Base-by-base conservation (phyloP, 2,888 invertebrate genomes). In the Muscina levida region DNA sequence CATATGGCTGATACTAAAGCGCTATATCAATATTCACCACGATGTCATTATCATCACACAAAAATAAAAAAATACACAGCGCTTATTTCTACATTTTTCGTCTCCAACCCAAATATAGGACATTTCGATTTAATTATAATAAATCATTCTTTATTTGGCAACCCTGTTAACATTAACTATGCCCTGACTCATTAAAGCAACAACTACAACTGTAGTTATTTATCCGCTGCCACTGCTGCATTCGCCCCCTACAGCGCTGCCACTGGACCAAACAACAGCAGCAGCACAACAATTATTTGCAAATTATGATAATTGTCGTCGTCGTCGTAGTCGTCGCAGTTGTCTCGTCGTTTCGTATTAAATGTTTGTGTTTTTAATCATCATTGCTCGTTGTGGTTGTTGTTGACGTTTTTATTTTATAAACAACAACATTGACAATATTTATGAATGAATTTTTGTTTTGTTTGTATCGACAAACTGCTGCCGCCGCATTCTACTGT, bases 291-390 rank as follows among this genome's bases (percentile, higher is more conserved):
- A 6, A 39, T 62, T 62, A 42, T 62, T 62, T 62, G 62, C 19
- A 22, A 62, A 62, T 62, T 42, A 62, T 62, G 10, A 62, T 42
- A 42, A 62, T 62, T 62, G 22, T 39, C 31, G 31, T 8, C 31
- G 31, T 8, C 3, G 31, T 5, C 3, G 3, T 31, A 31, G 31
- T 31, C 8, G 8, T 31, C 31, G 31, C 4, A 8, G 3, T 31
- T 31, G 8, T 31, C 31, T 31, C 31, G n/a, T n/a, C n/a, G n/a
- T n/a, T n/a, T 31, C 31, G 31, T 39, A 42, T 42, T 62, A 22
- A 62, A 62, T 62, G 62, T 62, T 62, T 62, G 62, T 19, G 22
- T 62, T 39, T 62, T 62, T 62, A 62, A 62, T 62, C 62, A 59
- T 39, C 59, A n/a, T 26, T 31, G 3, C 31, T 8, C 31, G 31